phyloP scores from a whole-genome alignment of 2,113 vertebrate species.

The Otus sunia region DNA sequence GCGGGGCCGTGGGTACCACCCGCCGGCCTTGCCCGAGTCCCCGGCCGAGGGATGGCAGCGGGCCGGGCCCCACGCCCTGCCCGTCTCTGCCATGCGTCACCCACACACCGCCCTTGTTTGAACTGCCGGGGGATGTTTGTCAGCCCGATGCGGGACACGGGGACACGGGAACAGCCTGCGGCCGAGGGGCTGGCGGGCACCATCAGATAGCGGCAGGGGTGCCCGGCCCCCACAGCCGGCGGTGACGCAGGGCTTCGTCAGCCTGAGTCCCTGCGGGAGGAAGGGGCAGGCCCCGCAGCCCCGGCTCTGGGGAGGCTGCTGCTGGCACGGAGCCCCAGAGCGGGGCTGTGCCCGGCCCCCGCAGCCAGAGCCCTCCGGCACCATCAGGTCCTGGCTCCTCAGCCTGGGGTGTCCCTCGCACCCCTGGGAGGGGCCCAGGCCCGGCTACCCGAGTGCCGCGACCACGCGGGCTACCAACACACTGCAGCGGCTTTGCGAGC shows the following conservation, averaged over 20 bases:
- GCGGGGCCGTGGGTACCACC: background rate
- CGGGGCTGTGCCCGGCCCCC: background rate
- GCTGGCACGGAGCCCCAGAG: accelerated
- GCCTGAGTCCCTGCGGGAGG: accelerated
- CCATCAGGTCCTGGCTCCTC: background rate
- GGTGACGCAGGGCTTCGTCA: background rate
- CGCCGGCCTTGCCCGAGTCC: accelerated
- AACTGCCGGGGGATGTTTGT: background rate
- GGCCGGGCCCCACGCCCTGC: background rate
- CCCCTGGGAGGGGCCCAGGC: background rate
- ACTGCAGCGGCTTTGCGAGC: background rate
- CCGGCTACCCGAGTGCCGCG: background rate
- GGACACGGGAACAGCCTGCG: constrained; percentile 7
- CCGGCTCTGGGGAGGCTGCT: background rate
- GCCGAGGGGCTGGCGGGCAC: background rate
- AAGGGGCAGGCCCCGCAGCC: background rate
- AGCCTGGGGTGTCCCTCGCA: background rate
- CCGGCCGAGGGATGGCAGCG: accelerated
- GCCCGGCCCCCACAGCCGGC: background rate
- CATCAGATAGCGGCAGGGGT: background rate
- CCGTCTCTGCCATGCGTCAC: background rate
- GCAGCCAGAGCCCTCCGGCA: background rate
- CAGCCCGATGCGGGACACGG: background rate
- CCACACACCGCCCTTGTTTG: constrained; percentile 32
- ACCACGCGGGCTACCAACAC: background rate